These are phyloP conservation scores for Spodoptera exigua DNA, from an alignment of 2,888 invertebrate genomes.

Conservation along the genomic window DNA sequence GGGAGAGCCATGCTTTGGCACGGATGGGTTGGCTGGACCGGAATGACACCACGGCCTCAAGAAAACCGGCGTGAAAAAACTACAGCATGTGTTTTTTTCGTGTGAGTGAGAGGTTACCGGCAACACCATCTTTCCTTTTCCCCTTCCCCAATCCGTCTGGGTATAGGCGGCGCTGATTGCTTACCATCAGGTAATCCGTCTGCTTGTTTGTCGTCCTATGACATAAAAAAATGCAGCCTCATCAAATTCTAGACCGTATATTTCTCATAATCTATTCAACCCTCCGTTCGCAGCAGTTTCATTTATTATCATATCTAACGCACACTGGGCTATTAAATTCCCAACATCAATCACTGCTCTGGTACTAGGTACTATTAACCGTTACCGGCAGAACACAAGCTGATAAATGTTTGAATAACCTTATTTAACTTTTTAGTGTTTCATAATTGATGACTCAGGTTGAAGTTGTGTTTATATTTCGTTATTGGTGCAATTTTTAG, in stretches of 20 bases:
- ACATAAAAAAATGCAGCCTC: not conserved
- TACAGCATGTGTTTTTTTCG: too few species aligned
- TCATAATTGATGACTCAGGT: slow-evolving; percentile 42
- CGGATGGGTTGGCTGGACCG: too few species aligned
- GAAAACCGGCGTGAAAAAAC: too few species aligned
- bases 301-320: slow-evolving; percentile 49
- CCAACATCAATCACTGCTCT: slow-evolving; percentile 52
- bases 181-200: too few species aligned
- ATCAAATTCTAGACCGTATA: slow-evolving; percentile 7
- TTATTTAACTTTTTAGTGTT: slow-evolving; percentile 21
- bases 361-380: slow-evolving; percentile 13
- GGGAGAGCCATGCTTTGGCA: too few species aligned
- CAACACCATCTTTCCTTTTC: too few species aligned
- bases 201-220: too few species aligned
- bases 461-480: slow-evolving; percentile 18
- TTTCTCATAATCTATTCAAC: slow-evolving; percentile 35
- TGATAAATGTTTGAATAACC: slow-evolving; percentile 41
- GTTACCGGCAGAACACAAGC: slow-evolving; percentile 12
- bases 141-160: too few species aligned
- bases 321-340: slow-evolving; percentile 40
- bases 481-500: slow-evolving; percentile 3
- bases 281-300: slow-evolving; percentile 27
- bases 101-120: too few species aligned
- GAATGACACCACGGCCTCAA: too few species aligned
- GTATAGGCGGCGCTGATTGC: too few species aligned